Percentiles rank a stretch among this genome's conserved stretches.
Evolutionary conservation across 1,140 invertebrate species (phyloP).

Genomic region (Brachionus sp.): DNA sequence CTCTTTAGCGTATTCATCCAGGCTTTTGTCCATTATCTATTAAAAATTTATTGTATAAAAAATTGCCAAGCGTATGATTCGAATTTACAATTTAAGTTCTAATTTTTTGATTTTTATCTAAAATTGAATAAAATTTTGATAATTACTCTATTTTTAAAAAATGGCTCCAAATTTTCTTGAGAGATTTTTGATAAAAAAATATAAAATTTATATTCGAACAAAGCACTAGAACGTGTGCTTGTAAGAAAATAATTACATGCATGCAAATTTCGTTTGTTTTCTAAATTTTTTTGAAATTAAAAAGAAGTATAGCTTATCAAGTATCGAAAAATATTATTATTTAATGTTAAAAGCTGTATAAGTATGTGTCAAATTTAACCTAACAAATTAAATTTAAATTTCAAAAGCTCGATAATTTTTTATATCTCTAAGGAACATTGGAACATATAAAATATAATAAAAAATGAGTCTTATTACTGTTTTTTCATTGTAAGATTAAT

Average conservation of each 20-base stretch:
- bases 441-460: too few species aligned
- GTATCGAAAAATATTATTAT: neutral
- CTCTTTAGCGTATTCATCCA: conserved; percentile 31
- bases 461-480: too few species aligned
- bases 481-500: too few species aligned
- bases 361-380: neutral
- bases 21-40: conserved; percentile 24
- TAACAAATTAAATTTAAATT: too few species aligned
- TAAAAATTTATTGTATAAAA: neutral
- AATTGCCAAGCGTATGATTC: neutral
- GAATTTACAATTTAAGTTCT: neutral
- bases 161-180: neutral
- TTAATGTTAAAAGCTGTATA: neutral
- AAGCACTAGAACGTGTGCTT: neutral
- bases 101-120: neutral
- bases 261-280: neutral
- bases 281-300: neutral
- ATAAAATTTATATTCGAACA: neutral
- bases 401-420: too few species aligned
- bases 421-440: too few species aligned
- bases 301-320: neutral
- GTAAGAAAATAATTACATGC: neutral
- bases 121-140: neutral
- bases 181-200: neutral
- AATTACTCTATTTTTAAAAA: neutral